phyloP scores from a whole-genome alignment of 2,888 invertebrate genomes.

The Dyspetes luteomarginatus region DNA sequence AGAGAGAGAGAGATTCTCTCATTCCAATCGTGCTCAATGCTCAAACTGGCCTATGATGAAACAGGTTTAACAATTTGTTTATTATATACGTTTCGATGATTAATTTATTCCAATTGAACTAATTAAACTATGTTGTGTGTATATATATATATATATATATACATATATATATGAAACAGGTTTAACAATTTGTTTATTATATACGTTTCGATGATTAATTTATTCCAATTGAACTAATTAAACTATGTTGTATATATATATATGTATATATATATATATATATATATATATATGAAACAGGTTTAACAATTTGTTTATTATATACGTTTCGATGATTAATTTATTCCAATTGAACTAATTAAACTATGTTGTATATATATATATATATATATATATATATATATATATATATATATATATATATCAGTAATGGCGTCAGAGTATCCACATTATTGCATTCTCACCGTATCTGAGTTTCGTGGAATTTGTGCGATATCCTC shows the following conservation, averaged over 20 bases:
- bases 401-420: too few species aligned
- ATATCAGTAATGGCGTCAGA: background rate
- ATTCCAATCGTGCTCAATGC: background rate
- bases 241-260: too few species aligned
- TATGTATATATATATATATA: too few species aligned
- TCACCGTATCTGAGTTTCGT: background rate
- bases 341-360: slow-evolving; percentile 6
- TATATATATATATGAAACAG: background rate
- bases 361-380: background rate
- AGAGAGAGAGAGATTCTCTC: background rate
- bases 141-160: too few species aligned
- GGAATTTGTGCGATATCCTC: background rate
- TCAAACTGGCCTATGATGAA: background rate
- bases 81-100: background rate
- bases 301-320: background rate
- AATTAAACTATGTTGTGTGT: too few species aligned
- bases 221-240: too few species aligned
- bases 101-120: background rate
- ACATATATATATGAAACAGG: background rate
- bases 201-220: background rate
- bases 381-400: too few species aligned
- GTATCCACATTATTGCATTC: background rate
- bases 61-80: background rate
- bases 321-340: background rate
- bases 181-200: background rate